These are phyloP conservation scores for Leptobrachium leishanense DNA, from an alignment of 2,113 vertebrate species.

Conservation along the genomic window DNA sequence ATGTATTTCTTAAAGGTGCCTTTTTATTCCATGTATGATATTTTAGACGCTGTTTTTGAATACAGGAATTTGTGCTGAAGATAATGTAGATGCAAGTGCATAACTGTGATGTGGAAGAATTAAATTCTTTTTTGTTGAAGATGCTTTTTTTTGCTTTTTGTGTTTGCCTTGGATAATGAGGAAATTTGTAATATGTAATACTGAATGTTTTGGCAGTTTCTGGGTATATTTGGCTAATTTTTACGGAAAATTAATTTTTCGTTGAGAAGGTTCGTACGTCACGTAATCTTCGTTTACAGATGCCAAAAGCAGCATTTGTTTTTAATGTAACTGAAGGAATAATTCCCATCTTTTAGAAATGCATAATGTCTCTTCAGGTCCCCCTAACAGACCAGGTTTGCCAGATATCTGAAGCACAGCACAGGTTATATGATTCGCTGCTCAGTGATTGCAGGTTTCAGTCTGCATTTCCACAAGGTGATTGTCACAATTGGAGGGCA, in stretches of 20 bases:
- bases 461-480: too few species aligned
- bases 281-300: not conserved
- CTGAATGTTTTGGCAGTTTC: not conserved
- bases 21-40: not conserved
- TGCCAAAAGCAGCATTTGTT: slow-evolving; percentile 1
- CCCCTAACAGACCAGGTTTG: too few species aligned
- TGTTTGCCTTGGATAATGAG: not conserved
- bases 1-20: slow-evolving; percentile 13
- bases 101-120: slow-evolving; percentile 16
- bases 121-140: slow-evolving; percentile 19
- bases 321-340: not conserved
- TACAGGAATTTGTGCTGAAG: not conserved
- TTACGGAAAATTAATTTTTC: not conserved
- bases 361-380: too few species aligned
- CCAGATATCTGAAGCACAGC: too few species aligned
- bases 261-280: not conserved
- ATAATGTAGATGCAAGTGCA: not conserved
- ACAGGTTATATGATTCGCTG: too few species aligned
- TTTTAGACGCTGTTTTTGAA: slow-evolving; percentile 10
- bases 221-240: not conserved
- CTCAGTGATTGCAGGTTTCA: too few species aligned
- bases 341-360: too few species aligned
- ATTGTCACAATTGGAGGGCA: too few species aligned
- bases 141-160: not conserved
- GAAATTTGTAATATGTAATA: not conserved